phyloP scores from a whole-genome alignment of 2,797 vertebrate species.

The Pseudomugil gertrudae region DNA sequence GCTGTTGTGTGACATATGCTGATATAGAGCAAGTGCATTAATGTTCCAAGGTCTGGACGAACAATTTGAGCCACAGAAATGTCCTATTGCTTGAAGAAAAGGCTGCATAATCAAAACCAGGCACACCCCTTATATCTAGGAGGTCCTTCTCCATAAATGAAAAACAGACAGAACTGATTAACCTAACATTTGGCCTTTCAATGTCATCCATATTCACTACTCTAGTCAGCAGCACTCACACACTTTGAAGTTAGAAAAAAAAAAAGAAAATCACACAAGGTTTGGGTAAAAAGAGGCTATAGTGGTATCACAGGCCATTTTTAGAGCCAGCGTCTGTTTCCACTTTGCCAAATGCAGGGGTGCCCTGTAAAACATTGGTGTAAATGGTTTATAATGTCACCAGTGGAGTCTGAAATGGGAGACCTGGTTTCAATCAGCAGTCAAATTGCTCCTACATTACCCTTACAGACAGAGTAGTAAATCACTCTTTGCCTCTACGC shows the following conservation, averaged over 20 bases:
- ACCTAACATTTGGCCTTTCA: constrained; percentile 72
- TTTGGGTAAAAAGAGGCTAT: constrained; percentile 52
- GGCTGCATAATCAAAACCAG: constrained; percentile 58
- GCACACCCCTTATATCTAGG: constrained; percentile 28
- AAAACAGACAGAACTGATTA: constrained; percentile 69
- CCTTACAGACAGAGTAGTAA: constrained; percentile 72
- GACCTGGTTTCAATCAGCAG: constrained; percentile 87
- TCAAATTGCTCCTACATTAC: constrained; percentile 84
- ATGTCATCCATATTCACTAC: constrained; percentile 64
- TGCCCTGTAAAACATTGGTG: constrained; percentile 80
- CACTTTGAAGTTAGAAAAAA: constrained; percentile 56
- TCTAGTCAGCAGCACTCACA: constrained; percentile 52
- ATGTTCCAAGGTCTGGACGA: constrained; percentile 19
- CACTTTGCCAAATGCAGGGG: constrained; percentile 74
- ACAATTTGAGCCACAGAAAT: constrained; percentile 17
- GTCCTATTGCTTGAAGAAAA: constrained; percentile 28
- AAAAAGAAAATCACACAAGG: constrained; percentile 53
- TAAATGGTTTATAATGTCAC: constrained; percentile 86
- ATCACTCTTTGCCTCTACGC: constrained; percentile 69
- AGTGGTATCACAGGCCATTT: constrained; percentile 52
- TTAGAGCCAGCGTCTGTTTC: constrained; percentile 75
- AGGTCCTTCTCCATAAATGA: constrained; percentile 55
- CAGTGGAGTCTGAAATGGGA: constrained; percentile 80
- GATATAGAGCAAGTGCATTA: constrained; percentile 29
- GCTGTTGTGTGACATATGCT: constrained; percentile 38